phyloP scores from a whole-genome alignment of 1,140 invertebrate genomes.

The Drosophila ogumai region DNA sequence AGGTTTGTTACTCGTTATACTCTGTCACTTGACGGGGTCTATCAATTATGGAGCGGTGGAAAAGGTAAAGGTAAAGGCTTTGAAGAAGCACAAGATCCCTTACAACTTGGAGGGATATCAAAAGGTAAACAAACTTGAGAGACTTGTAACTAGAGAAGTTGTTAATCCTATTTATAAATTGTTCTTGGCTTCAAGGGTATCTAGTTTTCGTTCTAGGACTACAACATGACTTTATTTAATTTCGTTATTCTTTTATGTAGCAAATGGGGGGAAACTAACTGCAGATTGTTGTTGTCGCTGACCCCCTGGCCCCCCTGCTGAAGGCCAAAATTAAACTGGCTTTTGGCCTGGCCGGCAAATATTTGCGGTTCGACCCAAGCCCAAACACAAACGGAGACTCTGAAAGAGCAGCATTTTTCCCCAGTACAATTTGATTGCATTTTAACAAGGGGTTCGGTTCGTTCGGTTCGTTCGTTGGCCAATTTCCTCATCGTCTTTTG shows the following conservation, averaged over 20 bases:
- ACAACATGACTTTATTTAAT: conserved; percentile 6
- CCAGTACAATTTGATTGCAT: conserved; percentile 76
- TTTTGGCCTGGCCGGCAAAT: conserved; percentile 53
- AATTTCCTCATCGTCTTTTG: conserved; percentile 62
- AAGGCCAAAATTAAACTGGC: conserved; percentile 71
- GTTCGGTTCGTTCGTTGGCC: conserved; percentile 31
- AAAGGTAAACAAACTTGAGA: neutral
- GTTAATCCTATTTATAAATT: neutral
- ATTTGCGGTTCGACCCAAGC: conserved; percentile 51
- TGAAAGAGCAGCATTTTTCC: conserved; percentile 5
- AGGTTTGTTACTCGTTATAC: conserved; percentile 52
- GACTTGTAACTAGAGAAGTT: neutral
- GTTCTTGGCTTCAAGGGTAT: conserved; percentile 8
- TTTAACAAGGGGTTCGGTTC: conserved; percentile 61
- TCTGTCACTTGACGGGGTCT: conserved; percentile 19
- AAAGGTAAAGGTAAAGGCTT: neutral
- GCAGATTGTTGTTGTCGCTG: too few relatives aligned
- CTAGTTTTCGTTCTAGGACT: conserved; percentile 7
- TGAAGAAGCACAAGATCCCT: neutral
- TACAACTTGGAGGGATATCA: neutral
- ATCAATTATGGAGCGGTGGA: conserved; percentile 22
- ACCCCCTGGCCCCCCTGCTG: conserved; percentile 31
- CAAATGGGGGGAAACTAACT: conserved; percentile 12
- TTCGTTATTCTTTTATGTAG: conserved; percentile 35
- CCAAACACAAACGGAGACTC: conserved; percentile 12